Conservation (phyloP, 2,113 vertebrate genomes). For the Propithecus coquereli region DNA sequence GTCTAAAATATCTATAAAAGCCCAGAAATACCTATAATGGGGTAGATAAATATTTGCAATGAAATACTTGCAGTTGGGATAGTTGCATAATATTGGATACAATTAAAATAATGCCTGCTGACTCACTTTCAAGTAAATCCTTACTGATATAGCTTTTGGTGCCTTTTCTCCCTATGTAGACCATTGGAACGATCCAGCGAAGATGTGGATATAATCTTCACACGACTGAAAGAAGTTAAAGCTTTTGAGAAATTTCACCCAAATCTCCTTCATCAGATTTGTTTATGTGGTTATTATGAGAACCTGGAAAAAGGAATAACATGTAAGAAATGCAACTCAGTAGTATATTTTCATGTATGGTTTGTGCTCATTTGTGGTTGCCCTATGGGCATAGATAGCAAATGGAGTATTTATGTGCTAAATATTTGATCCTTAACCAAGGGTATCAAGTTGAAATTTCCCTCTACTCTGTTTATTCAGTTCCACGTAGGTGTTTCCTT, state of each 20-base stretch:
- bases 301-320: constrained; percentile 97
- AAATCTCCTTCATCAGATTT: constrained; percentile 95
- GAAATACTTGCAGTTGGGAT: not conserved
- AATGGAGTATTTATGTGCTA: not conserved
- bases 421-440: not conserved
- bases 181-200: constrained; percentile 94
- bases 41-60: not conserved
- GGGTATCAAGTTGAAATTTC: not conserved
- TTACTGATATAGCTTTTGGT: not conserved
- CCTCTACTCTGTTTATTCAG: not conserved
- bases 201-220: constrained; percentile 96
- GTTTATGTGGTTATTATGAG: constrained; percentile 95
- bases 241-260: constrained; percentile 96
- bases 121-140: not conserved
- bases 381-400: not conserved
- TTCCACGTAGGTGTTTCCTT: not conserved
- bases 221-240: constrained; percentile 93
- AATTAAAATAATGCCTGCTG: not conserved
- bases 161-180: constrained; percentile 78
- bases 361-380: not conserved
- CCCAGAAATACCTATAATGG: not conserved
- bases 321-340: constrained; percentile 83
- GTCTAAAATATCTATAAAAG: not conserved
- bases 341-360: not conserved
- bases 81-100: not conserved